phyloP scores from a whole-genome alignment of 1,140 invertebrate species.

The Drosophila repleta region DNA sequence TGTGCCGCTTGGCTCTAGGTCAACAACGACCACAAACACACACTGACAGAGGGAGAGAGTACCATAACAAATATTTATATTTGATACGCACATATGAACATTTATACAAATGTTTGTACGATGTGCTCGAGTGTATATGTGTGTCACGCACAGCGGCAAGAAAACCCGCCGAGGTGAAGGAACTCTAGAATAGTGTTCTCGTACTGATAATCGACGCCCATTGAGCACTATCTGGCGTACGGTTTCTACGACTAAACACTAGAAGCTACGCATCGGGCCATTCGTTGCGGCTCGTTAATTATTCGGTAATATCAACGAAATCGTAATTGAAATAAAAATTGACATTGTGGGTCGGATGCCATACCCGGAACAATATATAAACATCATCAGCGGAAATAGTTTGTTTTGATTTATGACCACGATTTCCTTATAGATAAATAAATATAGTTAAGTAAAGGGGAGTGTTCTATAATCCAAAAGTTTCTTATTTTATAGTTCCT shows the following conservation, averaged over 20 bases:
- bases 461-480: too few species aligned
- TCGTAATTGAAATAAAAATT: constrained; percentile 26
- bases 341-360: neutral
- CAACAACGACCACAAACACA: constrained; percentile 20
- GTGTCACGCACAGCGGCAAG: constrained; percentile 39
- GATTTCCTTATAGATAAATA: constrained; percentile 2
- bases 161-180: constrained; percentile 40
- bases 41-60: neutral
- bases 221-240: constrained; percentile 25
- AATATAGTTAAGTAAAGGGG: neutral
- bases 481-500: too few species aligned
- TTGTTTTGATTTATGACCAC: constrained; percentile 26
- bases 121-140: constrained; percentile 28
- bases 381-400: constrained; percentile 4
- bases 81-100: neutral
- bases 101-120: constrained; percentile 5
- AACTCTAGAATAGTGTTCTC: constrained; percentile 25
- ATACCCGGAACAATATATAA: constrained; percentile 16
- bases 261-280: constrained; percentile 6
- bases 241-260: constrained; percentile 23
- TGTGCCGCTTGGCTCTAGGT: constrained; percentile 37
- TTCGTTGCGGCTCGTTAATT: constrained; percentile 52
- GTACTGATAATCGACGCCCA: constrained; percentile 37
- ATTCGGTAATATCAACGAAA: constrained; percentile 41
- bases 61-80: constrained; percentile 48